Percentiles rank a stretch among this genome's conserved stretches.
Evolutionary conservation across 2,888 invertebrate species (phyloP).

Genomic region (Melinaea menophilus): DNA sequence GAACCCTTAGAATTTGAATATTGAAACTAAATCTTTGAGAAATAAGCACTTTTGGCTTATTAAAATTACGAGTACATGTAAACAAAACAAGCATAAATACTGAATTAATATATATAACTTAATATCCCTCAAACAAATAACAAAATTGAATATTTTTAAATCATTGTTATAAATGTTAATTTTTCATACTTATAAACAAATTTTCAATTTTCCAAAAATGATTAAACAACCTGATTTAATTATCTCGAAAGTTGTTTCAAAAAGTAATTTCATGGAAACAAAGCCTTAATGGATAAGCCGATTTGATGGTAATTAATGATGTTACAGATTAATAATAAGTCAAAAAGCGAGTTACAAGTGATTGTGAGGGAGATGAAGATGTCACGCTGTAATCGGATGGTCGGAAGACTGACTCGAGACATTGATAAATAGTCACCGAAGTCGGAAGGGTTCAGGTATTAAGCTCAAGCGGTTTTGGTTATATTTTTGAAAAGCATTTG

Average conservation of each 20-base stretch:
- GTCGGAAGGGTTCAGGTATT: constrained; percentile 21
- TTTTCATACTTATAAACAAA: neutral
- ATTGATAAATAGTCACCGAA: constrained; percentile 59
- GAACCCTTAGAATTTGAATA: neutral
- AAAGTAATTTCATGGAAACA: constrained; percentile 35
- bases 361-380: constrained; percentile 65
- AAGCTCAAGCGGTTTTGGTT: constrained; percentile 7
- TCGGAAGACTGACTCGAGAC: constrained; percentile 57
- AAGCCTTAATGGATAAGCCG: constrained; percentile 45
- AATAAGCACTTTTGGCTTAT: neutral
- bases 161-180: neutral
- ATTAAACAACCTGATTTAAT: constrained; percentile 8
- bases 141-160: constrained; percentile 2
- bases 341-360: constrained; percentile 72
- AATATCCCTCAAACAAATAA: neutral
- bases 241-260: constrained; percentile 14
- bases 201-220: neutral
- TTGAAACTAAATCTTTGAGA: neutral
- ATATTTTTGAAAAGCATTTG: too few species aligned
- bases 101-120: neutral
- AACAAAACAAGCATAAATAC: too few species aligned
- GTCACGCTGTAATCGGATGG: constrained; percentile 72
- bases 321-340: constrained; percentile 63
- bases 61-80: neutral
- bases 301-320: constrained; percentile 68